phyloP scores from a whole-genome alignment of 2,888 invertebrate genomes.

The Troides oblongomaculatus region DNA sequence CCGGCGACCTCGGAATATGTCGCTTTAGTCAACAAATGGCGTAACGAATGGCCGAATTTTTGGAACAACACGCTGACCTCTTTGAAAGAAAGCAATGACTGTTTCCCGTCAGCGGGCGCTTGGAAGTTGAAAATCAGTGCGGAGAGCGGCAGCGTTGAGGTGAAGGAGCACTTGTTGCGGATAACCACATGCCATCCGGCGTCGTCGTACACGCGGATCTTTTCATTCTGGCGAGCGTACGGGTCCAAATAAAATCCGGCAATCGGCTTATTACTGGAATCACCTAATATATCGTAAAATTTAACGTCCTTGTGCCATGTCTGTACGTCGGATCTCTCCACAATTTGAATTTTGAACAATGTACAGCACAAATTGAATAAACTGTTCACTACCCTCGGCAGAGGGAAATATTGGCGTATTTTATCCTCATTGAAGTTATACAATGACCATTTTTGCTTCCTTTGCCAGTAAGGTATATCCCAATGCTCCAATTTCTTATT shows the following conservation, averaged over 20 bases:
- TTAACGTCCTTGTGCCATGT: conserved; percentile 93
- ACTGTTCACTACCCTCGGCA: conserved; percentile 88
- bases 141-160: conserved; percentile 85
- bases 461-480: conserved; percentile 94
- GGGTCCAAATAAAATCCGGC: conserved; percentile 94
- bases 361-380: conserved; percentile 87
- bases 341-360: conserved; percentile 88
- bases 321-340: conserved; percentile 82
- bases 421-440: conserved; percentile 86
- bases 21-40: conserved; percentile 90
- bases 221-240: conserved; percentile 84
- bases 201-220: conserved; percentile 79
- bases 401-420: conserved; percentile 89
- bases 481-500: conserved; percentile 85
- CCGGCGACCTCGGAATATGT: conserved; percentile 93
- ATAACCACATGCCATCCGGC: conserved; percentile 90
- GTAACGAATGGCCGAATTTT: conserved; percentile 92
- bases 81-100: conserved; percentile 85
- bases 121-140: conserved; percentile 92
- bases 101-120: conserved; percentile 81
- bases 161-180: conserved; percentile 84
- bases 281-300: conserved; percentile 89
- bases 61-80: conserved; percentile 89
- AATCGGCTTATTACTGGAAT: conserved; percentile 81
- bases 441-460: conserved; percentile 84